A percentile compares a stretch with the other conserved stretches of the same genome.
These are phyloP conservation scores for Eubasilissa regina DNA, from an alignment of 1,140 invertebrate genomes.

Conservation along the genomic window DNA sequence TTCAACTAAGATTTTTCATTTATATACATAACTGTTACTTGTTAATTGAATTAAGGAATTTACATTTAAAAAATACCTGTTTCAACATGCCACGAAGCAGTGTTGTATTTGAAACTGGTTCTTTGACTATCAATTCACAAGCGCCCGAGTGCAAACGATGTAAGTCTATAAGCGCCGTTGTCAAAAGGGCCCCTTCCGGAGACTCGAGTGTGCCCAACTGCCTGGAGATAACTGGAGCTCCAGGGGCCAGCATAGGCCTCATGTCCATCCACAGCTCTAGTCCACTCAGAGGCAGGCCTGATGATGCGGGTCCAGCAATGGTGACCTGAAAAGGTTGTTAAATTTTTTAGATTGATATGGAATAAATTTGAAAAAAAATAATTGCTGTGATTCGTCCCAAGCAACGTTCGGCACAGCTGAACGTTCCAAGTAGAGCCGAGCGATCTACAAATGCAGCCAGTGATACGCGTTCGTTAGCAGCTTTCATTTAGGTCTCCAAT, in stretches of 20 bases:
- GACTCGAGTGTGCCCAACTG: conserved; percentile 74
- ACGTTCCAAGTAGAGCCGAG: no score
- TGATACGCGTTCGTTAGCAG: no score
- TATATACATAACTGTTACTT: neutral
- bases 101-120: conserved; percentile 66
- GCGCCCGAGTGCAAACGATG: conserved; percentile 75
- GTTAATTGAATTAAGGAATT: neutral
- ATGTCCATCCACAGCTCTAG: conserved; percentile 77
- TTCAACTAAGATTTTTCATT: neutral
- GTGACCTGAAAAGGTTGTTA: conserved; percentile 43
- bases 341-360: conserved; percentile 4
- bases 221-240: conserved; percentile 74
- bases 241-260: conserved; percentile 76
- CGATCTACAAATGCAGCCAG: no score
- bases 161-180: conserved; percentile 74
- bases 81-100: conserved; percentile 72
- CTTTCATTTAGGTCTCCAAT: no score
- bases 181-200: conserved; percentile 78
- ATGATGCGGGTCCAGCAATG: conserved; percentile 46
- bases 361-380: no score
- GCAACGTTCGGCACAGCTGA: no score
- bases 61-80: conserved; percentile 62
- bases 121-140: conserved; percentile 74
- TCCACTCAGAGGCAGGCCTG: conserved; percentile 6
- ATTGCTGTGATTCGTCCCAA: no score